Percentiles rank a stretch among this genome's conserved stretches.
These are phyloP conservation scores for Psettodes erumei DNA, from an alignment of 2,113 vertebrate genomes.

Conservation along the genomic window DNA sequence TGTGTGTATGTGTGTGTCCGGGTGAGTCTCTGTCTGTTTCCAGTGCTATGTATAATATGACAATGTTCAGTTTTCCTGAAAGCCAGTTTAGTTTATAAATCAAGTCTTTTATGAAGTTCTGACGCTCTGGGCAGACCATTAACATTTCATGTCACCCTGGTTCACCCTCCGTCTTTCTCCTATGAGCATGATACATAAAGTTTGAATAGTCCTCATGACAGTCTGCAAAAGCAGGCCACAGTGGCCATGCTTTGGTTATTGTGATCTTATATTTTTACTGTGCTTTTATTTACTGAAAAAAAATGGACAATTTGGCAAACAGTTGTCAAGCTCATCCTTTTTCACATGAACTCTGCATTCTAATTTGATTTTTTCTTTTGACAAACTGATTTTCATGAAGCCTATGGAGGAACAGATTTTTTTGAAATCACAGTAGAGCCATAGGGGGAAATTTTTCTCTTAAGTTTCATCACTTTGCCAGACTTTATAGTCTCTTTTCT, in stretches of 20 bases:
- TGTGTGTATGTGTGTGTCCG: slow-evolving; percentile 6
- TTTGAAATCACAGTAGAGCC: slow-evolving; percentile 41
- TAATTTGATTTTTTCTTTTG: slow-evolving; percentile 28
- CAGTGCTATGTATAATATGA: slow-evolving; percentile 30
- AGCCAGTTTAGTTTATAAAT: slow-evolving; percentile 70
- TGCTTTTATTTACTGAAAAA: not conserved
- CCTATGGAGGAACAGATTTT: slow-evolving; percentile 20
- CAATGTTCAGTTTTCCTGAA: slow-evolving; percentile 63
- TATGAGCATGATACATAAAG: slow-evolving; percentile 47
- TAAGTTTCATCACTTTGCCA: slow-evolving; percentile 78
- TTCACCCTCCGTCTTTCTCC: slow-evolving; percentile 56
- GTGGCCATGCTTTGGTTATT: slow-evolving; percentile 12
- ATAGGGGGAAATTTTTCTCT: slow-evolving; percentile 46
- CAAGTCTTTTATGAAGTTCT: slow-evolving; percentile 78
- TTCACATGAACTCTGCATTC: not conserved
- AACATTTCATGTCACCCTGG: slow-evolving; percentile 78
- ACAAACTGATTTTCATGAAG: slow-evolving; percentile 40
- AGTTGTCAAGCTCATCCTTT: not conserved
- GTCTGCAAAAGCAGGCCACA: slow-evolving; percentile 41
- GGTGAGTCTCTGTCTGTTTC: slow-evolving; percentile 34
- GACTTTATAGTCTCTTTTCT: slow-evolving; percentile 69
- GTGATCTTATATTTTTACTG: not conserved
- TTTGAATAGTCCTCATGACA: slow-evolving; percentile 54
- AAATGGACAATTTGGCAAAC: not conserved
- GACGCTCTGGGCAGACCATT: slow-evolving; percentile 76